Conservation (phyloP, 2,797 vertebrate species). For the Fringilla coelebs region DNA sequence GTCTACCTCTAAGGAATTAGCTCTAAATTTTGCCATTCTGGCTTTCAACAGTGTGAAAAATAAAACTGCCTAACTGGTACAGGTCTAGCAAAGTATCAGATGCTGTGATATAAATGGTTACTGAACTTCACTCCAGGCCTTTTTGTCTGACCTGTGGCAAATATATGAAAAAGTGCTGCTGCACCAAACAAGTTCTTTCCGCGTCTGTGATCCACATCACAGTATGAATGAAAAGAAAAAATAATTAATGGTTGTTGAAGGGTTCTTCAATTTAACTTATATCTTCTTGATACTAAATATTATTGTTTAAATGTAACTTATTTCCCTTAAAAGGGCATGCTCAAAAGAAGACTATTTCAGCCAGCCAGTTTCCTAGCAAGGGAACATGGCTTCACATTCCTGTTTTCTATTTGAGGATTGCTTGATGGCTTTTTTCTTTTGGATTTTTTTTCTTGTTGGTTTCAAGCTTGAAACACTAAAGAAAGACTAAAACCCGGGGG, state of each 20-base stretch:
- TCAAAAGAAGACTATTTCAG: not conserved
- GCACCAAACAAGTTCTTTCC: conserved; percentile 82
- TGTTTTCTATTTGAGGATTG: conserved; percentile 5
- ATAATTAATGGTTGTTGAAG: not conserved
- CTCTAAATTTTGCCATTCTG: conserved; percentile 79
- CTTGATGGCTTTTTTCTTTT: not conserved
- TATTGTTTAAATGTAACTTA: not conserved
- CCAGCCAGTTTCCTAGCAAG: not conserved
- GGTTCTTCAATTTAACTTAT: not conserved
- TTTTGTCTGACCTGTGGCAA: conserved; percentile 77
- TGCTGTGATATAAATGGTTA: conserved; percentile 80
- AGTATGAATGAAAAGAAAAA: conserved; percentile 66
- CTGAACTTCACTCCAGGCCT: conserved; percentile 77
- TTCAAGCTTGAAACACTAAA: not conserved
- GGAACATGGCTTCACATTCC: not conserved
- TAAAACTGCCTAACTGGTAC: not conserved
- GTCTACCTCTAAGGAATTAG: not conserved
- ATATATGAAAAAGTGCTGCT: conserved; percentile 77
- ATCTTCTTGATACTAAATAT: not conserved
- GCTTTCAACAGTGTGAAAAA: conserved; percentile 68
- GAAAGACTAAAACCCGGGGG: not conserved
- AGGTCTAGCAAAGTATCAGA: conserved; percentile 81
- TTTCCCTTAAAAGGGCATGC: not conserved
- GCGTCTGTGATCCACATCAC: conserved; percentile 65
- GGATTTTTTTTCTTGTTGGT: not conserved